phyloP scores from a whole-genome alignment of 2,888 invertebrate genomes.

The Camptogramma bilineatum region DNA sequence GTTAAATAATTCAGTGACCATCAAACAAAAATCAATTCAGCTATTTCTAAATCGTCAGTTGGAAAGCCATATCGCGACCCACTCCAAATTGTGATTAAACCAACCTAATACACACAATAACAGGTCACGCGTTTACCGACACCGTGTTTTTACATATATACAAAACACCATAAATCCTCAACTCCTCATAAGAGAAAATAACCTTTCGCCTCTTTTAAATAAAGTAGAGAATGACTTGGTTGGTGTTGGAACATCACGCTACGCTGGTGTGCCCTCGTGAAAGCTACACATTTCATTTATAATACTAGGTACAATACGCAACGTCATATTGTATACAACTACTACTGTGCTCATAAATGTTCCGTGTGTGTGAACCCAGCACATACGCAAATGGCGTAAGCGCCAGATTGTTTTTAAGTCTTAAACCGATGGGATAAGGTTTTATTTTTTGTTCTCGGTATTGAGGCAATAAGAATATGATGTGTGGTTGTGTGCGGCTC shows the following conservation, averaged over 20 bases:
- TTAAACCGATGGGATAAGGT: slow-evolving; percentile 40
- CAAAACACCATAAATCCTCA: slow-evolving; percentile 42
- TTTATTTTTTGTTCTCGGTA: slow-evolving; percentile 49
- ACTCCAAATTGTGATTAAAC: slow-evolving; percentile 85
- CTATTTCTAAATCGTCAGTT: slow-evolving; percentile 71
- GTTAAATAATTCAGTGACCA: slow-evolving; percentile 41
- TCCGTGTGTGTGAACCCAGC: slow-evolving; percentile 67
- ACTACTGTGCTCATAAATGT: slow-evolving; percentile 75
- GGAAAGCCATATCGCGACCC: slow-evolving; percentile 81
- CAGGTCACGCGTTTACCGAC: slow-evolving; percentile 83
- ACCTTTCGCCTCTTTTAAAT: accelerated
- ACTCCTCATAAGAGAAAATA: slow-evolving; percentile 40
- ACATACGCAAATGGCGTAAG: slow-evolving; percentile 52
- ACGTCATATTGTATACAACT: slow-evolving; percentile 81
- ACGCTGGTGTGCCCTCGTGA: slow-evolving; percentile 80
- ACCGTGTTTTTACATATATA: slow-evolving; percentile 57
- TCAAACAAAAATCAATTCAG: slow-evolving; percentile 66
- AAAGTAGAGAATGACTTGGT: slow-evolving; percentile 47
- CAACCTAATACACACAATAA: slow-evolving; percentile 85
- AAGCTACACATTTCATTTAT: slow-evolving; percentile 85
- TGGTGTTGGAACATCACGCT: slow-evolving; percentile 60
- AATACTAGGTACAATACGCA: slow-evolving; percentile 79
- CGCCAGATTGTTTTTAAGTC: slow-evolving; percentile 45
- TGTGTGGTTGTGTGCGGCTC: slow-evolving; percentile 72
- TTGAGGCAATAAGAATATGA: slow-evolving; percentile 72